These are phyloP conservation scores for Archaeoteleia sp. DNA, from an alignment of 2,888 invertebrate genomes.

Conservation along the genomic window DNA sequence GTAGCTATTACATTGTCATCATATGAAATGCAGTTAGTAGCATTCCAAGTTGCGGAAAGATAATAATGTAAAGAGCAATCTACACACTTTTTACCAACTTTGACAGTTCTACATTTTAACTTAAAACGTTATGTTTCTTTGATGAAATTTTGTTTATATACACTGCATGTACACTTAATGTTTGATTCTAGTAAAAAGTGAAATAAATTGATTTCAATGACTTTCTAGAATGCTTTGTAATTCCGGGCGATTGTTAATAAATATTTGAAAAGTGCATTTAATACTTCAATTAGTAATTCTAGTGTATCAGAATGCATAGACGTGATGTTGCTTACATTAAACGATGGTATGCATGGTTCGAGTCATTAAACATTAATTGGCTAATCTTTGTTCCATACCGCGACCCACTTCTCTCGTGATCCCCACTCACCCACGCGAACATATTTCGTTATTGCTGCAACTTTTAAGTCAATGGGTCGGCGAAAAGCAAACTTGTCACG, in stretches of 20 bases:
- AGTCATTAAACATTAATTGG: conserved; percentile 26
- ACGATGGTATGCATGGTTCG: conserved; percentile 1
- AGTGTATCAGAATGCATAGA: conserved; percentile 1
- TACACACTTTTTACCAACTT: too few relatives aligned
- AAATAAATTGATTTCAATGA: conserved; percentile 8
- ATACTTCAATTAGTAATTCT: conserved; percentile 2
- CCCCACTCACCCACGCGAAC: background rate
- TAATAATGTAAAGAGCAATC: too few relatives aligned
- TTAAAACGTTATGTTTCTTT: too few relatives aligned
- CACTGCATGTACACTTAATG: too few relatives aligned
- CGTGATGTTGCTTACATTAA: conserved; percentile 3
- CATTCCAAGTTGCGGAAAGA: too few relatives aligned
- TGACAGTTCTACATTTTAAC: too few relatives aligned
- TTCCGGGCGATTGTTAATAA: too few relatives aligned
- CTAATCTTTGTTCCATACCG: conserved; percentile 3
- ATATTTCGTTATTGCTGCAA: background rate
- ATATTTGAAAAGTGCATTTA: conserved; percentile 7
- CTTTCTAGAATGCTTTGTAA: conserved; percentile 10
- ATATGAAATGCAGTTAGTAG: too few relatives aligned
- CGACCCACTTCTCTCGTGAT: conserved; percentile 5
- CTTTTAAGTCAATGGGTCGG: background rate
- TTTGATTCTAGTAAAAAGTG: conserved; percentile 9
- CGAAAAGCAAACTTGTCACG: background rate
- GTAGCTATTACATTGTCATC: too few relatives aligned
- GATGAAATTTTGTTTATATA: too few relatives aligned